Evolutionary conservation across 2,797 vertebrate genomes (phyloP).

Genomic region (Malacoctenus gilli): DNA sequence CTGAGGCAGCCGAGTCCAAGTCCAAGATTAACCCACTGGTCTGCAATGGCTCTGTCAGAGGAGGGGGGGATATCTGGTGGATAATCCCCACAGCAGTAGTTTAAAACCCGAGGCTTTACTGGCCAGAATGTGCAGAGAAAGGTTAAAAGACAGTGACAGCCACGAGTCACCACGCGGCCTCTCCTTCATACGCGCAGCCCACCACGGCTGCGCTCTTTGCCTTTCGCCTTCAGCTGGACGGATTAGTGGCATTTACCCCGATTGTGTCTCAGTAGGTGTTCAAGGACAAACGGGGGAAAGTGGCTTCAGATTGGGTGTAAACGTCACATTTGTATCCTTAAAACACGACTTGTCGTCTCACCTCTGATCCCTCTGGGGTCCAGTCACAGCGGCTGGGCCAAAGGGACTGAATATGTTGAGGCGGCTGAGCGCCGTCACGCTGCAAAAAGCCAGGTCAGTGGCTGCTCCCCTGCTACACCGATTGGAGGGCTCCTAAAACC

Average conservation of each 20-base stretch:
- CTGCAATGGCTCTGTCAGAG: conserved; percentile 35
- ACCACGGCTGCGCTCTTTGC: background rate
- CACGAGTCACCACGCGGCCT: conserved; percentile 15
- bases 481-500: background rate
- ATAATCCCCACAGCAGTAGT: conserved; percentile 48
- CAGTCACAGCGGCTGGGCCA: conserved; percentile 6
- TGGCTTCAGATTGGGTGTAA: background rate
- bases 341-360: conserved; percentile 10
- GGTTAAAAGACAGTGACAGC: conserved; percentile 36
- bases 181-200: background rate
- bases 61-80: conserved; percentile 31
- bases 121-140: conserved; percentile 37
- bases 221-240: conserved; percentile 2
- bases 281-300: conserved; percentile 1
- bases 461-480: background rate
- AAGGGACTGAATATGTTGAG: conserved; percentile 5
- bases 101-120: conserved; percentile 40
- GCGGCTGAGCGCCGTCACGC: background rate
- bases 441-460: background rate
- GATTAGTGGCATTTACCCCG: conserved; percentile 14
- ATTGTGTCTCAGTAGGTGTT: conserved; percentile 9
- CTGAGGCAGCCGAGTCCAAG: conserved; percentile 31
- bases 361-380: conserved; percentile 15
- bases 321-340: background rate
- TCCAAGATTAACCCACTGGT: conserved; percentile 50